Evolutionary conservation across 2,888 invertebrate genomes (phyloP).

Genomic region (Erebia aethiops): DNA sequence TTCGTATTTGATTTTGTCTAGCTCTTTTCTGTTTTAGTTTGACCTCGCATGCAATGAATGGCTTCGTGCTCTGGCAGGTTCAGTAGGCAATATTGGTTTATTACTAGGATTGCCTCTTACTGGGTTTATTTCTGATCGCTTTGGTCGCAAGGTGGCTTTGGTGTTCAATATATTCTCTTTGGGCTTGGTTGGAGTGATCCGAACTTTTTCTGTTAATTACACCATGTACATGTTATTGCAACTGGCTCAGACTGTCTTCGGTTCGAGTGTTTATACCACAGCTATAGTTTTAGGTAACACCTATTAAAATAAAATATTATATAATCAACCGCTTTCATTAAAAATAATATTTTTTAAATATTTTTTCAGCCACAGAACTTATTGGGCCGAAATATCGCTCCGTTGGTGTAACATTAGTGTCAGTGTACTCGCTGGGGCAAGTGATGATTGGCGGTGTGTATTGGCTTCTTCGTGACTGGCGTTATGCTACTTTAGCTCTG

Average conservation of each 20-base stretch:
- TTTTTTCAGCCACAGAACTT: slow-evolving; percentile 81
- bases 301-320: background rate
- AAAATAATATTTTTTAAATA: background rate
- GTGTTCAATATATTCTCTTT: background rate
- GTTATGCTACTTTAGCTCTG: slow-evolving; percentile 80
- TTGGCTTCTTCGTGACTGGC: slow-evolving; percentile 87
- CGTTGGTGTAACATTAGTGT: slow-evolving; percentile 85
- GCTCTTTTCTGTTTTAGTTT: slow-evolving; percentile 23
- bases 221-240: slow-evolving; percentile 17
- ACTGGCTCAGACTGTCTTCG: slow-evolving; percentile 7
- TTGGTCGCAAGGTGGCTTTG: slow-evolving; percentile 14
- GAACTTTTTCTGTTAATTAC: slow-evolving; percentile 17
- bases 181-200: slow-evolving; percentile 8
- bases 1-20: background rate
- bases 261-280: slow-evolving; percentile 5
- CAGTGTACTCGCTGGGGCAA: slow-evolving; percentile 88
- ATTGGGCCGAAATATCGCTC: slow-evolving; percentile 88
- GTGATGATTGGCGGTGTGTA: slow-evolving; percentile 85
- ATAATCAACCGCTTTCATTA: background rate
- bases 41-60: slow-evolving; percentile 22
- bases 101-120: slow-evolving; percentile 11
- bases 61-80: slow-evolving; percentile 14
- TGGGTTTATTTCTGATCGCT: slow-evolving; percentile 19
- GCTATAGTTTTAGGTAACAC: slow-evolving; percentile 14
- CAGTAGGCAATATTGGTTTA: slow-evolving; percentile 8